These are phyloP conservation scores for Globia sparganii DNA, from an alignment of 2,888 invertebrate genomes.

Conservation along the genomic window DNA sequence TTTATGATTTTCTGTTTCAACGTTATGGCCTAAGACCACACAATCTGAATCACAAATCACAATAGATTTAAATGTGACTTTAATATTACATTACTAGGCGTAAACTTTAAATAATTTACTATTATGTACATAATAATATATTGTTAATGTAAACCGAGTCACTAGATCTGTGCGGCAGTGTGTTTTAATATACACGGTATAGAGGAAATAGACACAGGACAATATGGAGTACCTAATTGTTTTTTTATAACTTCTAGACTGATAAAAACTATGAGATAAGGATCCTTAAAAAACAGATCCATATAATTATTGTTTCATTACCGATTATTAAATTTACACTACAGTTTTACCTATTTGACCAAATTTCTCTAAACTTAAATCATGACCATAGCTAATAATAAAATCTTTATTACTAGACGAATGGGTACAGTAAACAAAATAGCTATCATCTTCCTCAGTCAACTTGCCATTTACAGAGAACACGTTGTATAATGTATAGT, in stretches of 20 bases:
- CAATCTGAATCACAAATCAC: slow-evolving; percentile 40
- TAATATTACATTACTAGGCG: slow-evolving; percentile 22
- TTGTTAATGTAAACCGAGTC: slow-evolving; percentile 10
- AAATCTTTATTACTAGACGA: too few species aligned
- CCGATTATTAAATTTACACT: neutral
- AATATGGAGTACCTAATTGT: neutral
- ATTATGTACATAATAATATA: slow-evolving; percentile 28
- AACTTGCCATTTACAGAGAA: neutral
- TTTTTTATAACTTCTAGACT: neutral
- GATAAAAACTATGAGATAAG: neutral
- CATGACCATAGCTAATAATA: neutral
- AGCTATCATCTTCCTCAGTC: neutral
- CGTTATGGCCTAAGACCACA: slow-evolving; percentile 20
- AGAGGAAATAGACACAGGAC: neutral
- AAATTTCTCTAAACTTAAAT: neutral
- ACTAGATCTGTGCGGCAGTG: too few species aligned
- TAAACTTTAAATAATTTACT: slow-evolving; percentile 39
- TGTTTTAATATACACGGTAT: neutral
- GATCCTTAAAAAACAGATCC: neutral
- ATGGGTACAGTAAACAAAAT: too few species aligned
- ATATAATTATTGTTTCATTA: neutral
- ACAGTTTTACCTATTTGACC: neutral
- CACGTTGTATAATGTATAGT: neutral
- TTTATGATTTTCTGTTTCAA: neutral
- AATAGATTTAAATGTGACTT: slow-evolving; percentile 42